Conservation (phyloP, 2,113 vertebrate species). For the Andinoacara biseriatus region DNA sequence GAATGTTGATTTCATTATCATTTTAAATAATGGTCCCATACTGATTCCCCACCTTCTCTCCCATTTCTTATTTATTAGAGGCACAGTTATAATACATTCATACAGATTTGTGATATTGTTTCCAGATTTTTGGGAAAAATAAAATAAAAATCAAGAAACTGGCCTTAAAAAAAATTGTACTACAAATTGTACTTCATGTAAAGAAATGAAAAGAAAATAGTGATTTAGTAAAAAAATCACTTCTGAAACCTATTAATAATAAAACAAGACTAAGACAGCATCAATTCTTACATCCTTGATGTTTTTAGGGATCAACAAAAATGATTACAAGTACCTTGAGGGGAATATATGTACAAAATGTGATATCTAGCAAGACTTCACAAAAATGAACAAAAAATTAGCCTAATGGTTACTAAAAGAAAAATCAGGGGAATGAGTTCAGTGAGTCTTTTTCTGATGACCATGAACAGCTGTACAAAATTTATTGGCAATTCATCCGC, state of each 20-base stretch:
- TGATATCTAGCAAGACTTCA: neutral
- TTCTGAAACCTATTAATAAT: neutral
- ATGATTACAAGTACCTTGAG: neutral
- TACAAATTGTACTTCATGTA: neutral
- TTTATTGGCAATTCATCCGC: neutral
- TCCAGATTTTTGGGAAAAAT: too few species aligned
- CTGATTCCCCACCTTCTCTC: too few species aligned
- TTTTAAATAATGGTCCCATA: neutral
- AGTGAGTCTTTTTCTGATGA: accelerated
- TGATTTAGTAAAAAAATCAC: neutral
- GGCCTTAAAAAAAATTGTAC: too few species aligned
- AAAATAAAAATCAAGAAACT: too few species aligned
- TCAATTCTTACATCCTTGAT: neutral
- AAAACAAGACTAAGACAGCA: neutral
- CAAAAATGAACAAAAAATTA: neutral
- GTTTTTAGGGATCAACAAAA: neutral
- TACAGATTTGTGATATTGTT: neutral
- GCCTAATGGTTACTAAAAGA: neutral
- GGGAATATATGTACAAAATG: neutral
- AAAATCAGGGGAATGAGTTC: neutral
- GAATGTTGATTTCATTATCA: neutral
- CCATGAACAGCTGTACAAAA: neutral
- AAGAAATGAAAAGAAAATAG: constrained; percentile 2
- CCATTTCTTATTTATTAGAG: neutral
- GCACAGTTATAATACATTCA: neutral